Evolutionary conservation across 2,888 invertebrate genomes (phyloP), one percentile per base, ranked within the genome.

Genomic region (Nowickia ferox): DNA sequence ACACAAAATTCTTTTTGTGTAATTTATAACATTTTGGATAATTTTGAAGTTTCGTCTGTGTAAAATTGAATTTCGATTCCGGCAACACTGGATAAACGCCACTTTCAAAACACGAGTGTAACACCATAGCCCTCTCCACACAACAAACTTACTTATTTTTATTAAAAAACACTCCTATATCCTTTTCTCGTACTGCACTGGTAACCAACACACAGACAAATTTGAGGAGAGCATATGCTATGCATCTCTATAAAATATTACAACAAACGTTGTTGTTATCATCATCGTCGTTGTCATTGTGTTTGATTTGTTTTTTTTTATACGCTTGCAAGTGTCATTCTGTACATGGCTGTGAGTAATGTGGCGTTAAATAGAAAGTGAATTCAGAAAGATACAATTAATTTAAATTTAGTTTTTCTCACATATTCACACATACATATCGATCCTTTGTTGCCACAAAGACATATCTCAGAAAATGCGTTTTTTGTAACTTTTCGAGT

Each of bases 201-300:
- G 79, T 79, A 84, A 75, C 75, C 75, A 84, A 80, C 75, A 80
- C 44, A 69, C 75, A 84, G 71, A 79, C 76, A 84, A 59, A 69
- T 63, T 76, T 22, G 48, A 71, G 30, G 9, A 65, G 55, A 76
- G 40, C 57, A n/a, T 61, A 71, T 46, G 30, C 51, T 69, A 44
- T 38, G 9, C 38, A 59, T 59, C 13, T 48, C 30, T 48, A 65
- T 15, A 77, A 72, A 84, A 75, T 68, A 53, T 68, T 48, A 72
- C 46, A 72, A 48, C 19, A 61, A 40, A 57, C 5, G 38, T 38
- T 38, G 57, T 15, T 46, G 46, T 48, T 48, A 57, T 44, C 44
- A 57, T 48, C 68, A 30, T 59, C 30, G 15, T 15, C n/a, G 42
- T 38, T 30, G 30, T 61, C 77, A 59, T 65, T 75, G 30, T 15